phyloP scores from a whole-genome alignment of 2,113 vertebrate genomes.

The Pseudorectes ferrugineus region DNA sequence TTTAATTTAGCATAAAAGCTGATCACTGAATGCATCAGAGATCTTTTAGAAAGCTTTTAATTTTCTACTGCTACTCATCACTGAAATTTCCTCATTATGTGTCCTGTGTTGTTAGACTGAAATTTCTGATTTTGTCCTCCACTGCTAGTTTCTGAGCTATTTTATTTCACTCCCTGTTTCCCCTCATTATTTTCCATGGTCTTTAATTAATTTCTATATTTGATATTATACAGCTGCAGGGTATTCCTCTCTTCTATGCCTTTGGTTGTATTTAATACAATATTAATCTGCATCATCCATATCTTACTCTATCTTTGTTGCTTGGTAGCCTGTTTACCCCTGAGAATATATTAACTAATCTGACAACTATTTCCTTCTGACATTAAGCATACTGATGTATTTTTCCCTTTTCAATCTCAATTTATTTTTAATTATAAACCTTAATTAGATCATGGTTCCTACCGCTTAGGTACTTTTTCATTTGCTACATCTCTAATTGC shows the following conservation, averaged over 20 bases:
- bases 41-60: neutral
- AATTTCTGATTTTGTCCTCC: neutral
- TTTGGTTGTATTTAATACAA: neutral
- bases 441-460: constrained; percentile 58
- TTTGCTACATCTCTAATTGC: constrained; percentile 12
- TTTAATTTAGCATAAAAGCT: neutral
- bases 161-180: neutral
- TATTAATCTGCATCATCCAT: neutral
- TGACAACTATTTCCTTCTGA: constrained; percentile 39
- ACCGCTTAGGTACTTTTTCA: constrained; percentile 43
- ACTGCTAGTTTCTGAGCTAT: neutral
- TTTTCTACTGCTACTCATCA: neutral
- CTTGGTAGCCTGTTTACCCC: neutral
- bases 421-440: constrained; percentile 59
- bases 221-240: neutral
- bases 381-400: constrained; percentile 31
- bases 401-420: constrained; percentile 44
- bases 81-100: neutral
- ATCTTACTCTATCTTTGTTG: neutral
- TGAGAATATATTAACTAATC: constrained; percentile 32
- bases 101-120: neutral
- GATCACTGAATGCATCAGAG: neutral
- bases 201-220: neutral
- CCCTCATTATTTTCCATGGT: neutral
- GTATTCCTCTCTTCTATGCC: neutral